Evolutionary conservation across 30 jellyfish, hydroid and myxozoan species (phyloP).

Genomic region (Aurelia aurita complex sp. Pacific): DNA sequence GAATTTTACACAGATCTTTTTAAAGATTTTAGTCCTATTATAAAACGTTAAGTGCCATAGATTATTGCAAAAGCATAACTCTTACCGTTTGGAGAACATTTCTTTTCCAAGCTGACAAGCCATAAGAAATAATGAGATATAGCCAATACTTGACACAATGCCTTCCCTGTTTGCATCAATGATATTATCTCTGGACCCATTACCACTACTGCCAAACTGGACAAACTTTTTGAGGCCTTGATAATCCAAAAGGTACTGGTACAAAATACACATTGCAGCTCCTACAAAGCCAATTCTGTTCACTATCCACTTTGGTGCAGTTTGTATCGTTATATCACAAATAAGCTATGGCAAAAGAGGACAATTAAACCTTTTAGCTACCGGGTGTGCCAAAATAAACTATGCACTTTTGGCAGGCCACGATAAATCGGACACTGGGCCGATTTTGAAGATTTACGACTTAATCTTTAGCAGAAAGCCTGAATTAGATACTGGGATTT

Average conservation of each 20-base stretch:
- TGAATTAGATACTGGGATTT: too few species aligned
- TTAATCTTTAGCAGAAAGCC: too few species aligned
- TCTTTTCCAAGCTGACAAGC: conserved; percentile 69
- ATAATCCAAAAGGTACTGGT: conserved; percentile 50
- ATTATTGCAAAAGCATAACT: neutral
- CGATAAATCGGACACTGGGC: too few species aligned
- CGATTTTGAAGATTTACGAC: too few species aligned
- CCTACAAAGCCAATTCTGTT: conserved; percentile 26
- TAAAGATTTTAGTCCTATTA: too few species aligned
- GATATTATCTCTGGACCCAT: conserved; percentile 48
- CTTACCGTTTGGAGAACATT: conserved; percentile 39
- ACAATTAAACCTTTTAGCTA: neutral
- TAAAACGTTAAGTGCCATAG: too few species aligned
- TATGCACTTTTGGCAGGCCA: too few species aligned
- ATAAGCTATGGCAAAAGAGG: conserved; percentile 10
- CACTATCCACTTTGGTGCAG: neutral
- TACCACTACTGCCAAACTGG: conserved; percentile 65
- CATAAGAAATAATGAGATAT: conserved; percentile 53
- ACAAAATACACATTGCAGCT: conserved; percentile 9
- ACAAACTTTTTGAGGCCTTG: conserved; percentile 53
- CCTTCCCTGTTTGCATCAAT: conserved; percentile 98
- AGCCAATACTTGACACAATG: conserved; percentile 68
- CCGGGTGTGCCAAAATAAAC: too few species aligned
- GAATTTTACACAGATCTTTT: too few species aligned
- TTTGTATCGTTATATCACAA: neutral